Conservation (phyloP, 2,888 invertebrate species). For the Fragum fragum region DNA sequence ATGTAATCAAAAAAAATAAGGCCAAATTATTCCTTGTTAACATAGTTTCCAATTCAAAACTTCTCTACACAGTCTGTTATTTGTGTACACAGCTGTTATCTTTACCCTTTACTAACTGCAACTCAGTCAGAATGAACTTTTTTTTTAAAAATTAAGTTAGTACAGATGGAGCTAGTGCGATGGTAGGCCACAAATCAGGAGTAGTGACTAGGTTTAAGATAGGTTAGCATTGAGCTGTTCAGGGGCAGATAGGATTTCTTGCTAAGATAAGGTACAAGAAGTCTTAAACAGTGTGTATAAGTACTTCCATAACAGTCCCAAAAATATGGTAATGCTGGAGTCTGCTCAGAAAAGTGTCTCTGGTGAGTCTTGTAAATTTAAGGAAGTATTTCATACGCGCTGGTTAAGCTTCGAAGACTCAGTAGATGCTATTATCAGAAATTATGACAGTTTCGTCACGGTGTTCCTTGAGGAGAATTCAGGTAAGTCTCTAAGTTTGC, state of each 20-base stretch:
- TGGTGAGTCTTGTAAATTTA: slow-evolving; percentile 20
- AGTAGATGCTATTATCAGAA: slow-evolving; percentile 29
- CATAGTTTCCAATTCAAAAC: too few species aligned
- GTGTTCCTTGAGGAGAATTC: slow-evolving; percentile 38
- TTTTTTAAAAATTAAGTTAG: too few species aligned
- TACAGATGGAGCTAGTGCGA: slow-evolving; percentile 52
- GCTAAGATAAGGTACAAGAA: slow-evolving; percentile 47
- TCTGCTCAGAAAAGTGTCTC: slow-evolving; percentile 12
- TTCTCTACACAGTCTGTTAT: too few species aligned
- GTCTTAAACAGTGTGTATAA: slow-evolving; percentile 50
- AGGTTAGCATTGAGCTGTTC: slow-evolving; percentile 33
- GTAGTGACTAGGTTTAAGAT: slow-evolving; percentile 33
- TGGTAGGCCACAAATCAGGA: slow-evolving; percentile 41
- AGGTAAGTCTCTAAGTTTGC: slow-evolving; percentile 32
- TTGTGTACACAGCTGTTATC: too few species aligned
- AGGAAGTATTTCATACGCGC: slow-evolving; percentile 34
- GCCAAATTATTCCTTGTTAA: too few species aligned
- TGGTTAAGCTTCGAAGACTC: slow-evolving; percentile 42
- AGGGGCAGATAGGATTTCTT: slow-evolving; percentile 41
- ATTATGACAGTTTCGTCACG: slow-evolving; percentile 23
- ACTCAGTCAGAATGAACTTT: too few species aligned
- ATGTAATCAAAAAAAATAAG: too few species aligned
- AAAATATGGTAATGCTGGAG: slow-evolving; percentile 46
- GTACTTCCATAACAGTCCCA: slow-evolving; percentile 54
- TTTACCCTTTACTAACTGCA: too few species aligned